phyloP scores from a whole-genome alignment of 2,113 vertebrate species.

The Mungos mungo region DNA sequence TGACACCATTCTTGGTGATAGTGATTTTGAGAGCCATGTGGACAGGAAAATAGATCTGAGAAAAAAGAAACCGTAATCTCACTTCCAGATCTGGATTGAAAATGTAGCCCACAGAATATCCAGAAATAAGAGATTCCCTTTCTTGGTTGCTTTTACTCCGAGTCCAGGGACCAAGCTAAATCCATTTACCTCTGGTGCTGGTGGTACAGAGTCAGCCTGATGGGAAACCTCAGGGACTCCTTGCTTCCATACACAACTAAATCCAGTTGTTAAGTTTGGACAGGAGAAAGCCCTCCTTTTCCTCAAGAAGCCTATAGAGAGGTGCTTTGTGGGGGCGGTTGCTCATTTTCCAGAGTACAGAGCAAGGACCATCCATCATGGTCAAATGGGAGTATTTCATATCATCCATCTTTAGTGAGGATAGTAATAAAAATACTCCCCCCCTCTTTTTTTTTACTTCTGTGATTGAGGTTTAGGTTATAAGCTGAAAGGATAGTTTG shows the following conservation, averaged over 20 bases:
- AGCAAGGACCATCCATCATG: conserved; percentile 53
- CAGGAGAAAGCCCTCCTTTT: conserved; percentile 5
- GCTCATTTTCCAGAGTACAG: conserved; percentile 30
- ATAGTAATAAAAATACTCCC: background rate
- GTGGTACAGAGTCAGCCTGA: background rate
- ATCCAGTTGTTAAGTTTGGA: conserved; percentile 31
- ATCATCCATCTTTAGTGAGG: conserved; percentile 34
- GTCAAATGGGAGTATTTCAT: conserved; percentile 55
- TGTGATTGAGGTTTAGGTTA: conserved; percentile 51
- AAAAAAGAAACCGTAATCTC: background rate
- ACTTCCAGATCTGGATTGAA: background rate
- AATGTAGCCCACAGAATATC: background rate
- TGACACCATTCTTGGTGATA: background rate
- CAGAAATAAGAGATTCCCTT: background rate
- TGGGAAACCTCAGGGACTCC: background rate
- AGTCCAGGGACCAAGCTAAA: background rate
- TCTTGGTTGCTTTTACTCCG: background rate
- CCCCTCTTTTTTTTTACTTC: background rate
- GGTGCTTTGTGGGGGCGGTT: background rate
- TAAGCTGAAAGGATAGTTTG: background rate
- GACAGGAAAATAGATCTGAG: background rate
- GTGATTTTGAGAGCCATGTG: background rate
- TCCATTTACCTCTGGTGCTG: background rate
- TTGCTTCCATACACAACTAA: conserved; percentile 35
- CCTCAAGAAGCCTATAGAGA: background rate